Conservation (phyloP, 2,797 vertebrate genomes). For the Hapalemur alaotrensis region DNA sequence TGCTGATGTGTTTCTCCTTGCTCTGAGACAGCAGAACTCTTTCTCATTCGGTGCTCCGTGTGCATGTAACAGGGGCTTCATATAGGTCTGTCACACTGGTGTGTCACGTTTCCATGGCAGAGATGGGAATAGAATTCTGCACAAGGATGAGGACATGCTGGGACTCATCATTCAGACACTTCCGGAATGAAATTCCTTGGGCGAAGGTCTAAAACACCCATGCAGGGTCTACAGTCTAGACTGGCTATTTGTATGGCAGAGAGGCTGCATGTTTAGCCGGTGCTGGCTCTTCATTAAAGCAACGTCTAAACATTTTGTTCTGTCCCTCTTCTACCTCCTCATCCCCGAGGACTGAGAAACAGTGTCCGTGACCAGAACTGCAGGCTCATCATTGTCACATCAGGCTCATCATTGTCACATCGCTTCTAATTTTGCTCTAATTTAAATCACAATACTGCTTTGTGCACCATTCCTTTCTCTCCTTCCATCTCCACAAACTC, state of each 20-base stretch:
- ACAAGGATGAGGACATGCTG: background rate
- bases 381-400: background rate
- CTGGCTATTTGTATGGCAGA: background rate
- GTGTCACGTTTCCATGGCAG: background rate
- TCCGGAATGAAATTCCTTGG: background rate
- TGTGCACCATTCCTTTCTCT: background rate
- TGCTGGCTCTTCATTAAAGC: background rate
- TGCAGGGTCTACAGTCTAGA: background rate
- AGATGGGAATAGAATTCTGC: background rate
- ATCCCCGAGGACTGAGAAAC: background rate
- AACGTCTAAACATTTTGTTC: background rate
- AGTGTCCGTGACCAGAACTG: background rate
- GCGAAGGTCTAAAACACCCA: background rate
- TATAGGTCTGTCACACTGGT: accelerated
- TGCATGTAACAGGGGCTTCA: background rate
- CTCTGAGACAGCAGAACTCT: background rate
- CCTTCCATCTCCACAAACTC: background rate
- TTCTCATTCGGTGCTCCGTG: background rate
- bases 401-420: background rate
- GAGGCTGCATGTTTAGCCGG: background rate
- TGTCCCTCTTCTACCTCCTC: background rate
- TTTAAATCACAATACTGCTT: background rate
- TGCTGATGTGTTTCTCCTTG: background rate
- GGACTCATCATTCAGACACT: background rate
- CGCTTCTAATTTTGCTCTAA: background rate